Evolutionary conservation across 2,888 invertebrate species (phyloP).

Genomic region (Eugnorisma glareosa): DNA sequence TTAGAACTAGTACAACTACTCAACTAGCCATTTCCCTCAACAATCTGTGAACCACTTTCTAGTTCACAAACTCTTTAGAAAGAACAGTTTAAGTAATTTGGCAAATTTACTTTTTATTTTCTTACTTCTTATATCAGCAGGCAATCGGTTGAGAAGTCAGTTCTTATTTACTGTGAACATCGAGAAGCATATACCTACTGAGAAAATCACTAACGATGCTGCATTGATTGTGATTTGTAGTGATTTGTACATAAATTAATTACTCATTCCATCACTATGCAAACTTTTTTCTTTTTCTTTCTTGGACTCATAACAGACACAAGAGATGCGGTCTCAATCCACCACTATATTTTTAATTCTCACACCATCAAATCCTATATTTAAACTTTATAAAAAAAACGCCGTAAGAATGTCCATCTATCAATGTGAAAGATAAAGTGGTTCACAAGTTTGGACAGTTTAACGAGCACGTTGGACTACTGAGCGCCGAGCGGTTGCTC

Average conservation of each 20-base stretch:
- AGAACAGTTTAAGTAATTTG: too few species aligned
- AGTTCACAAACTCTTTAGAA: too few species aligned
- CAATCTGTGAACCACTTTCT: too few species aligned
- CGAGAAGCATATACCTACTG: background rate
- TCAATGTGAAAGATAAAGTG: slow-evolving; percentile 54
- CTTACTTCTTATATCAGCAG: too few species aligned
- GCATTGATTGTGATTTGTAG: background rate
- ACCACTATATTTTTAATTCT: slow-evolving; percentile 1
- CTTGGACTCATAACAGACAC: background rate
- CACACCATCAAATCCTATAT: background rate
- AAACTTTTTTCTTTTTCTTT: background rate
- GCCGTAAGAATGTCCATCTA: slow-evolving; percentile 39
- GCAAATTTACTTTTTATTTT: too few species aligned
- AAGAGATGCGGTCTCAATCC: background rate
- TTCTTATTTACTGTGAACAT: background rate
- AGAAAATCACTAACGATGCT: background rate
- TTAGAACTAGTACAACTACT: too few species aligned
- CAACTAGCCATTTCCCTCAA: too few species aligned
- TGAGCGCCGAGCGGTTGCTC: slow-evolving; percentile 4
- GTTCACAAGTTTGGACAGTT: slow-evolving; percentile 61
- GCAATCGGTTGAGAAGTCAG: too few species aligned
- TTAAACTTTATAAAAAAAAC: slow-evolving; percentile 35
- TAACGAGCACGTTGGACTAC: slow-evolving; percentile 49
- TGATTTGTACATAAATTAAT: background rate
- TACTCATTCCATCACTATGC: background rate